Conservation (phyloP, 2,797 vertebrate species). For the Crax fasciolata region DNA sequence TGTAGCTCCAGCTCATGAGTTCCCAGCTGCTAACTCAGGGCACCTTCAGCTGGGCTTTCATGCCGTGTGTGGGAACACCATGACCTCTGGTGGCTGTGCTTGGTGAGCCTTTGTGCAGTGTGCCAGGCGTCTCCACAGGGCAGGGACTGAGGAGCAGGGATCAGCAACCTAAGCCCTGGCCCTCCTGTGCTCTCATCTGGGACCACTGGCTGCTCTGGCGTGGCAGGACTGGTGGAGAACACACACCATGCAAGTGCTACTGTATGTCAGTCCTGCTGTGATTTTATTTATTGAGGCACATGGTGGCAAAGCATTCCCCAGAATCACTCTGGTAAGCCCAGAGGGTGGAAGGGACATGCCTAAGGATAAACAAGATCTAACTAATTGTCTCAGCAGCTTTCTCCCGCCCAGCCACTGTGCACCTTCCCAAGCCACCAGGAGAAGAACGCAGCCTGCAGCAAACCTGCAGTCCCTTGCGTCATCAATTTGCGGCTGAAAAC, state of each 20-base stretch:
- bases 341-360: accelerated
- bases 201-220: neutral
- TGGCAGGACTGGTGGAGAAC: too few relatives aligned
- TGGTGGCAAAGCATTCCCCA: accelerated
- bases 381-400: neutral
- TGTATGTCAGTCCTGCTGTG: neutral
- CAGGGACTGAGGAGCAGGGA: neutral
- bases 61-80: accelerated
- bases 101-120: neutral
- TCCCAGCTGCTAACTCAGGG: too few relatives aligned
- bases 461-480: accelerated
- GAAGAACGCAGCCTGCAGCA: neutral
- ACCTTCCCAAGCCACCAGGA: accelerated
- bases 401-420: neutral
- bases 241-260: too few relatives aligned
- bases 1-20: accelerated
- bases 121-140: neutral
- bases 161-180: neutral
- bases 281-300: accelerated
- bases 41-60: neutral
- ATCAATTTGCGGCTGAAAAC: neutral
- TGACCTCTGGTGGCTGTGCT: slow-evolving; percentile 7
- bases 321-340: neutral
- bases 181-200: neutral
- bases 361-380: neutral